Evolutionary conservation across 2,113 vertebrate genomes (phyloP), one percentile per base, ranked within the genome.

Genomic region (Spermophilus dauricus): DNA sequence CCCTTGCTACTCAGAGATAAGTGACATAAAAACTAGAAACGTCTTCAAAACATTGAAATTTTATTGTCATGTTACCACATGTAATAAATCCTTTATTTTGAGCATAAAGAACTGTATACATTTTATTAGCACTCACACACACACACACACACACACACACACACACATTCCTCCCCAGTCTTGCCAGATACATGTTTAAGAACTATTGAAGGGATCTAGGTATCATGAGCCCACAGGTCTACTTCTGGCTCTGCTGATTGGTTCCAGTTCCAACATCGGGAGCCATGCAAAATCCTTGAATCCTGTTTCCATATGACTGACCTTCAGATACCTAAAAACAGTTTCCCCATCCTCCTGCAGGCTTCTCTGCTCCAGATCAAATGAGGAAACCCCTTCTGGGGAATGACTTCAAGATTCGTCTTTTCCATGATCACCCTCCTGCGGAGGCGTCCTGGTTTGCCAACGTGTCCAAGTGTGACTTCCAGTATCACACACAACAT

Each of bases 261-360:
- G 84, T 73, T 90, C 72, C 83, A 94, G 77, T 51, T 84, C 80
- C 90, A 37, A 95, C 93, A 95, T 95, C 87, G 95, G 94, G 90
- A 96, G 34, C 65, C 80, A 58, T 8, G 39, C 48, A 96, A 82
- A 91, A 24, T 70, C 65, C 1, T 51, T 32, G 58, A 87, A 87
- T 81, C 89, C 48, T 30, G 63, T 78, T 95, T 91, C 86, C 95
- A 80, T 53, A 69, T 4, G 70, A 67, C 81, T 76, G 85, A 96
- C 96, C 80, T 94, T 94, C 72, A 80, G 65, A 80, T 61, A 63
- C 73, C 86, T 88, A 73, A 93, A 89, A 93, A 75, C 30, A 91
- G 85, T 78, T 42, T 78, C 76, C 69, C 63, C n/a, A 61, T 86
- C 45, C 18, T 75, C 81, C 45, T 51, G 77, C 45, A 58, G 39